These are phyloP conservation scores for Drosophila sechellia DNA, from an alignment of 1,140 invertebrate species.

Conservation along the genomic window DNA sequence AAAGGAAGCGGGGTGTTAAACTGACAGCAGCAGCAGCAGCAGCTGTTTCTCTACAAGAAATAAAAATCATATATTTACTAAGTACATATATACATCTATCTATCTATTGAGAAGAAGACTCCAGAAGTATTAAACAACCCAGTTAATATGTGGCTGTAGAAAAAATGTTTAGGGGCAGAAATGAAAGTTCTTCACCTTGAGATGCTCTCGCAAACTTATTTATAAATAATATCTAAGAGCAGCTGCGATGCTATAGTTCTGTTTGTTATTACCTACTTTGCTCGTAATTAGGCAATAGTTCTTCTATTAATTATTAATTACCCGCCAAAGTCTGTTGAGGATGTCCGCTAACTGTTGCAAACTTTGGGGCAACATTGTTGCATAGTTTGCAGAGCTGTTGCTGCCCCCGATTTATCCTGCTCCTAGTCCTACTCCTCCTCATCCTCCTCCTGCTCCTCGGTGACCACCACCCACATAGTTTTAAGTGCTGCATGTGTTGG, in stretches of 20 bases:
- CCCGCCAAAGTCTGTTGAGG: constrained; percentile 26
- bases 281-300: constrained; percentile 22
- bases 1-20: constrained; percentile 1
- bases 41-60: constrained; percentile 1
- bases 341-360: constrained; percentile 38
- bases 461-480: constrained; percentile 9
- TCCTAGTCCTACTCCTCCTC: too few species aligned
- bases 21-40: constrained; percentile 15
- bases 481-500: constrained; percentile 31
- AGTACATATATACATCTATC: too few species aligned
- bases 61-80: not conserved
- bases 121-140: not conserved
- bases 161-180: not conserved
- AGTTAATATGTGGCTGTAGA: not conserved
- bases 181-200: not conserved
- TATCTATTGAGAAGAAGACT: not conserved
- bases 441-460: too few species aligned
- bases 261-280: not conserved
- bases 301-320: constrained; percentile 34
- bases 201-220: not conserved
- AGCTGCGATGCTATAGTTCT: not conserved
- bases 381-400: constrained; percentile 24
- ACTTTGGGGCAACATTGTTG: constrained; percentile 36
- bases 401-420: not conserved
- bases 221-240: not conserved